Conservation (phyloP, 2,797 vertebrate genomes). For the Gila robusta region DNA sequence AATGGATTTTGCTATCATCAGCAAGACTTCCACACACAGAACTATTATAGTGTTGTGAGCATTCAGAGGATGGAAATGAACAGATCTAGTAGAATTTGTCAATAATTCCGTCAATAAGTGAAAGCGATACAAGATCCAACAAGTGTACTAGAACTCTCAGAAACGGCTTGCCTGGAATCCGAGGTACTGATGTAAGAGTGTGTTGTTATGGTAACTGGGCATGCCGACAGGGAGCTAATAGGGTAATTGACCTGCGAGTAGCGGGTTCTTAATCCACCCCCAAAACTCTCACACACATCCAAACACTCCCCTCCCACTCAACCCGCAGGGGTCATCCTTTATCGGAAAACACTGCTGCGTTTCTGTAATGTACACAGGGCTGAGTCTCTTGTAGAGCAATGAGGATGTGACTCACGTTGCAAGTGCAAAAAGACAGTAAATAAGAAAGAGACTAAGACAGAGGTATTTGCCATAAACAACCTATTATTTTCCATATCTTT, state of each 20-base stretch:
- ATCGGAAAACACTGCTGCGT: conserved; percentile 27
- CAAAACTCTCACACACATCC: conserved; percentile 26
- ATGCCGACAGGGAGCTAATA: conserved; percentile 44
- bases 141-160: not conserved
- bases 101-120: not conserved
- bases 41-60: not conserved
- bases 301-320: conserved; percentile 23
- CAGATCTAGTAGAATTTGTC: not conserved
- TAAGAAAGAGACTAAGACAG: conserved; percentile 3
- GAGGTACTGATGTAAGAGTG: conserved; percentile 7
- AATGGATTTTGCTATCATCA: not conserved
- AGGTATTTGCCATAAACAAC: not conserved
- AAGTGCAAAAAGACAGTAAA: conserved; percentile 20
- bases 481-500: not conserved
- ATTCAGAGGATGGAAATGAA: not conserved
- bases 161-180: not conserved
- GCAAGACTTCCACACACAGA: not conserved
- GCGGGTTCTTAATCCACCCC: conserved; percentile 40
- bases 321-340: conserved; percentile 38
- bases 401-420: conserved; percentile 17
- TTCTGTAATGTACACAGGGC: conserved; percentile 18
- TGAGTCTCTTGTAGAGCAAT: not conserved
- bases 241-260: conserved; percentile 45
- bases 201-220: conserved; percentile 38
- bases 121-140: not conserved